Evolutionary conservation across 2,888 invertebrate genomes (phyloP), one percentile per base, ranked within the genome.

Genomic region (Papilio demoleus): DNA sequence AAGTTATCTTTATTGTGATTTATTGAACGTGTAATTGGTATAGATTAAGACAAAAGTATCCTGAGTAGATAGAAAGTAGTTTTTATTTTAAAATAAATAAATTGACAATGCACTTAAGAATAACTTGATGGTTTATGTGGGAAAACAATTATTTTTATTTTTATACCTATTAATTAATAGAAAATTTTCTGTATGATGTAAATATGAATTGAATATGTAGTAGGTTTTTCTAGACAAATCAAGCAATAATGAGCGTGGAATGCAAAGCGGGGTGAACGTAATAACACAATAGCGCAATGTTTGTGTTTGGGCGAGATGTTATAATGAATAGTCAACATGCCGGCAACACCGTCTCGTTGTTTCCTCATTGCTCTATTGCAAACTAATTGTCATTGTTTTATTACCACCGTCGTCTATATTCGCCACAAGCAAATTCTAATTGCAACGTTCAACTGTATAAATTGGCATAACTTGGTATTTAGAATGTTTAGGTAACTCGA

Each of bases 291-390:
- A 81, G 67, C 68, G 77, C 75, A 80, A 84, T 90, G 88, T 90
- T 90, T 90, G 86, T 84, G 78, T 88, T 85, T 80, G 80, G 81
- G 82, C 78, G 84, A 86, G 85, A 86, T 87, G 88, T 84, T 86
- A 81, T 90, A 88, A 90, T 90, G 88, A 90, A 91, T 90, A 89
- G 89, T 87, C 85, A 91, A 92, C 90, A 91, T 74, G 78, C 77
- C 77, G 79, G 76, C 77, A 76, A 75, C 81, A 82, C 76, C 78
- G 38, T 31, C 31, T 31, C 79, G 77, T 77, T 80, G 79, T 78
- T 76, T 70, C 72, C 72, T 66, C 74, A 68, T 76, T 73, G 73
- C 75, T 74, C 50, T 31, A 56, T 31, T 17, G n/a, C 9, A 9
- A 81, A 82, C 81, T 81, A 80, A 83, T 84, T 79, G 77, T 79